Percentiles rank a stretch among this genome's conserved stretches.
These are phyloP conservation scores for Geothlypis trichas DNA, from an alignment of 2,113 vertebrate genomes.

Conservation along the genomic window DNA sequence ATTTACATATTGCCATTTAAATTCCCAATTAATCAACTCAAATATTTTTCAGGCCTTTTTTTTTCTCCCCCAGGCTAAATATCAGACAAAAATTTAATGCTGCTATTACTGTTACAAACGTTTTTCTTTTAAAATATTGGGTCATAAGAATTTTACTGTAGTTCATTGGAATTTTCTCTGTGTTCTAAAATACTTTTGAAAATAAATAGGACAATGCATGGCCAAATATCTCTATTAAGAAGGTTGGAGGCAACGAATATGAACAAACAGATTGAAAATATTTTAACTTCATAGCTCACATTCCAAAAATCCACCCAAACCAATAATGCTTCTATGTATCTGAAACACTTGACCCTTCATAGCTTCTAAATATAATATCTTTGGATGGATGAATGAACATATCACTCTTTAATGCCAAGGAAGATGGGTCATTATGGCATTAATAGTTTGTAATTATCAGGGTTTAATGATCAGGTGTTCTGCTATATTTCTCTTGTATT, in stretches of 20 bases:
- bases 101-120: background rate
- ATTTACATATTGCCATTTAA: background rate
- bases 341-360: background rate
- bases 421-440: background rate
- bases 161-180: background rate
- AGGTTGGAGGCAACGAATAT: background rate
- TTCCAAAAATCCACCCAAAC: background rate
- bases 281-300: background rate
- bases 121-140: background rate
- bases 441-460: background rate
- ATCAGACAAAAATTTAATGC: background rate
- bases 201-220: background rate
- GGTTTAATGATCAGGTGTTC: background rate
- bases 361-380: background rate
- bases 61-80: fast-evolving
- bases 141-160: background rate
- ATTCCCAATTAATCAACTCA: background rate
- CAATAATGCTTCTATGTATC: background rate
- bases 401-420: background rate
- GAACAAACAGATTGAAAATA: background rate
- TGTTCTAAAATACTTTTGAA: background rate
- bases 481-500: background rate
- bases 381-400: background rate
- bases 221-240: background rate
- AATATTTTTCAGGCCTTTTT: background rate